phyloP scores from a whole-genome alignment of 2,888 invertebrate genomes.

The Caenorhabditis drosophilae region DNA sequence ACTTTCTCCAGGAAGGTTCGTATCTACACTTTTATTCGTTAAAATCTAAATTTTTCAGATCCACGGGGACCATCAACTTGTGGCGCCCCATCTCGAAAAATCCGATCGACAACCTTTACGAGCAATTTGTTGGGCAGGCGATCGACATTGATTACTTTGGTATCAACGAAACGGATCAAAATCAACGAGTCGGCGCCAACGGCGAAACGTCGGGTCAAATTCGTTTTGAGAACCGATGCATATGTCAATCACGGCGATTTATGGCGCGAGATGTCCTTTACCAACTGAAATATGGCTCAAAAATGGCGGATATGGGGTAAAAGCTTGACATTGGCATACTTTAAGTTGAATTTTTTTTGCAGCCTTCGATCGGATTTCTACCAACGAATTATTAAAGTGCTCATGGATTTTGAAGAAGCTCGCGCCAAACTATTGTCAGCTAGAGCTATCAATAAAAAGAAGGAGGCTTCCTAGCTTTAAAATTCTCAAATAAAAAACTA shows the following conservation, averaged over 20 bases:
- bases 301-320: conserved; percentile 54
- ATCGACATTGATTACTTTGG: conserved; percentile 32
- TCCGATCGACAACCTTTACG: conserved; percentile 8
- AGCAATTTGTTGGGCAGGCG: conserved; percentile 30
- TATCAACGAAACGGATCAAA: not conserved
- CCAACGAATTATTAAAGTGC: conserved; percentile 58
- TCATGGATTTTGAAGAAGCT: conserved; percentile 60
- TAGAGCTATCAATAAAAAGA: conserved; percentile 25
- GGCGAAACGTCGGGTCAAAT: conserved; percentile 45
- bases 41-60: conserved; percentile 5
- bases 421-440: conserved; percentile 49
- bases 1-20: conserved; percentile 18
- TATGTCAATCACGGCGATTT: conserved; percentile 45
- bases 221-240: conserved; percentile 11
- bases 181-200: conserved; percentile 4
- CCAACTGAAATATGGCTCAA: conserved; percentile 45
- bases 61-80: conserved; percentile 7
- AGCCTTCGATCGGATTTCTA: conserved; percentile 53
- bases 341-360: no score
- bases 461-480: conserved; percentile 1
- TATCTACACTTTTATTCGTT: not conserved
- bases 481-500: conserved; percentile 3
- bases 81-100: conserved; percentile 33
- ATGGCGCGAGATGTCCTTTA: conserved; percentile 46
- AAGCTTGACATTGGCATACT: no score